Evolutionary conservation across 2,113 vertebrate genomes (phyloP), one percentile per base, ranked within the genome.

Genomic region (Gallinago jamesoni): DNA sequence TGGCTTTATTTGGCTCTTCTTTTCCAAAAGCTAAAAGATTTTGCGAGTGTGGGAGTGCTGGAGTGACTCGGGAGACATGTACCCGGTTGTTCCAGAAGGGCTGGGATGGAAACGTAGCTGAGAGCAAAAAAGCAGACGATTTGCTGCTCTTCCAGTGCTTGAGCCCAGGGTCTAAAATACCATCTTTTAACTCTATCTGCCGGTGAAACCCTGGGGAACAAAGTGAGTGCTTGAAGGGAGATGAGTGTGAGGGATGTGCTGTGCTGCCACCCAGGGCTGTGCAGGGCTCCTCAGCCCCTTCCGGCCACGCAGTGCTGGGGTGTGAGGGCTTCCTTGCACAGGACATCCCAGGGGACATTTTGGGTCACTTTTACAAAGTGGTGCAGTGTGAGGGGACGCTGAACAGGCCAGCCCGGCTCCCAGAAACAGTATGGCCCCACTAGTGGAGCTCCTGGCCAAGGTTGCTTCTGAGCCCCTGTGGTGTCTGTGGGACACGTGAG

Each of bases 31-130:
- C 63, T 78, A 73, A n/a, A 67, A 73, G 75, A 84, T 77, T 94
- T 83, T 94, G 59, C 73, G 90, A 92, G 60, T 41, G 85, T 83
- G 88, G 79, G 87, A 92, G 84, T 83, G 63, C 30, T 73, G 82
- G 55, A 91, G 74, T n/a, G 37, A 59, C 52, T 83, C 0, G 9
- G 76, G 68, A 94, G 79, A 75, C 43, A 2, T 5, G 39, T 47
- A 77, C 39, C 68, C 25, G 7, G 52, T 39, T 92, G 79, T 70
- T 95, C 74, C 87, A 92, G 85, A 84, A 80, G 64, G 45, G 41
- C 64, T 82, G 84, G 52, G 84, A 57, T 56, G 60, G 53, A 93
- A 87, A 82, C 1, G 0, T 12, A 68, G 52, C 66, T 69, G 80
- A 59, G 76, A 89, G 83, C 72, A 80, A 73, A 86, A 86, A 76